Evolutionary conservation across 2,797 vertebrate genomes (phyloP).

Genomic region (Zenarchopterus dispar): DNA sequence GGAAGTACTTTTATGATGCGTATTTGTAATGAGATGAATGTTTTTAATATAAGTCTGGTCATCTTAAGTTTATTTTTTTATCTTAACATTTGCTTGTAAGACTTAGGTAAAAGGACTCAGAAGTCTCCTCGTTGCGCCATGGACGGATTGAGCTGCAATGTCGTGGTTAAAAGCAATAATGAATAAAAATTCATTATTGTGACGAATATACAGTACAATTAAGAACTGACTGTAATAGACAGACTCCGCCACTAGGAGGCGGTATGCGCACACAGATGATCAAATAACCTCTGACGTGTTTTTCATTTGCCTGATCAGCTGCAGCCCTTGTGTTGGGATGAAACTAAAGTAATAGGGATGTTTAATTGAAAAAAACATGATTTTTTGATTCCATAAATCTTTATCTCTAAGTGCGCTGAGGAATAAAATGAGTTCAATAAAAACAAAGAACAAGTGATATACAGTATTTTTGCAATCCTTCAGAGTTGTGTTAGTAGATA

Average conservation of each 20-base stretch:
- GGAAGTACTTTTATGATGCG: not conserved
- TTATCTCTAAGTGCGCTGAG: too few relatives aligned
- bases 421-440: too few relatives aligned
- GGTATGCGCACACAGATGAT: slow-evolving; percentile 35
- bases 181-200: not conserved
- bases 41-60: too few relatives aligned
- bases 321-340: too few relatives aligned
- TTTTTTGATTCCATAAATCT: too few relatives aligned
- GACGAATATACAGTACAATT: not conserved
- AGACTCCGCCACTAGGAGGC: slow-evolving; percentile 59
- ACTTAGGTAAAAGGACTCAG: slow-evolving; percentile 12
- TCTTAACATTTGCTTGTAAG: not conserved
- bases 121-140: slow-evolving; percentile 1
- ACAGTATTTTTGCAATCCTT: too few relatives aligned
- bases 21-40: not conserved
- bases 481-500: too few relatives aligned
- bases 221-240: not conserved
- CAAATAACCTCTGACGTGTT: not conserved
- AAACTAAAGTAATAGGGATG: too few relatives aligned
- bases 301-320: not conserved
- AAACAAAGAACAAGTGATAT: too few relatives aligned
- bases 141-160: not conserved
- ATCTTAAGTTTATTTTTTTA: not conserved
- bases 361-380: too few relatives aligned
- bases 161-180: not conserved